A percentile compares a stretch with the other conserved stretches of the same genome.
These are phyloP conservation scores for Oenanthe oenanthe DNA, from an alignment of 2,113 vertebrate species.

Conservation along the genomic window DNA sequence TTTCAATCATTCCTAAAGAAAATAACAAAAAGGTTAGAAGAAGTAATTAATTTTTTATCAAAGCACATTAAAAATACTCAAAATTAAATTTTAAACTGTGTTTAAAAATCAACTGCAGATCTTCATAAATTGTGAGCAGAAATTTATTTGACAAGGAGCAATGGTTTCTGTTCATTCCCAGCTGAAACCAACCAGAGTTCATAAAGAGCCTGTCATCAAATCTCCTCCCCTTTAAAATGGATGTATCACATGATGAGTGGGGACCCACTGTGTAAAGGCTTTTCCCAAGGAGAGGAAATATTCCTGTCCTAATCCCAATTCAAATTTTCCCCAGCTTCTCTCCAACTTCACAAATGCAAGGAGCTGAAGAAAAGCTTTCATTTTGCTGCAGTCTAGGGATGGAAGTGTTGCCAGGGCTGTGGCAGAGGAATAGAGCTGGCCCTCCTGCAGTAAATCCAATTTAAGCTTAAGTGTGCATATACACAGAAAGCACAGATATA, in stretches of 20 bases:
- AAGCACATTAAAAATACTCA: neutral
- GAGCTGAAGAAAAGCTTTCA: neutral
- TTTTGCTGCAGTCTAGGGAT: neutral
- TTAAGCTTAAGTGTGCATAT: neutral
- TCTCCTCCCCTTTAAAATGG: neutral
- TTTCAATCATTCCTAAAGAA: constrained; percentile 93
- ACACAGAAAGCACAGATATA: neutral
- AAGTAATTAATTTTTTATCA: neutral
- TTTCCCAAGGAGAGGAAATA: neutral
- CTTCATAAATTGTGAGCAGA: neutral
- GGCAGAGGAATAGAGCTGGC: neutral
- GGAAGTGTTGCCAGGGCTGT: neutral
- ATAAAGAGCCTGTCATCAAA: neutral
- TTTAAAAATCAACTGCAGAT: neutral
- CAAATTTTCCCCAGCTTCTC: neutral
- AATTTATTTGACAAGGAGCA: neutral
- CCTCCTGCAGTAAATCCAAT: neutral
- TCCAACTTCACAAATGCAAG: neutral
- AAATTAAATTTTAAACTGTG: neutral
- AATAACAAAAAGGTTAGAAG: neutral
- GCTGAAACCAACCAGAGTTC: neutral
- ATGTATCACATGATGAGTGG: neutral
- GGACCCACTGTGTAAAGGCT: neutral
- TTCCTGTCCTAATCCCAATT: neutral
- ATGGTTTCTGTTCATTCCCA: neutral